These are phyloP conservation scores for Diadophis punctatus DNA, from an alignment of 2,113 vertebrate genomes.

Conservation along the genomic window DNA sequence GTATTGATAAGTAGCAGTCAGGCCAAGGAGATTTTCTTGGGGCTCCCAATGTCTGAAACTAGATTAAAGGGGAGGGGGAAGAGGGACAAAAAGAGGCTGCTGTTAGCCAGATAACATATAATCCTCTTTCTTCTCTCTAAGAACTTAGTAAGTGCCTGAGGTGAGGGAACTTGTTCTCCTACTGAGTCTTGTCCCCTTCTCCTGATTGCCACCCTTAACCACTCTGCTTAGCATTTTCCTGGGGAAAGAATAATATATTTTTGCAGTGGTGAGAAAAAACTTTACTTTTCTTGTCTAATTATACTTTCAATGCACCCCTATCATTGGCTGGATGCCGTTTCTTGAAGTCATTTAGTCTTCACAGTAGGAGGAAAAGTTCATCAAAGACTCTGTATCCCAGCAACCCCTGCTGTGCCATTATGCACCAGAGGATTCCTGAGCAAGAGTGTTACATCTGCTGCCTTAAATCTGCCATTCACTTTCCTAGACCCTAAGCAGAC, in stretches of 20 bases:
- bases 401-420: conserved; percentile 3
- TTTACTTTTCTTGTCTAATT: neutral
- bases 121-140: neutral
- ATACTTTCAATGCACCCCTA: neutral
- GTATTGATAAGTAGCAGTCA: neutral
- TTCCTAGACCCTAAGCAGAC: neutral
- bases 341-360: conserved; percentile 67
- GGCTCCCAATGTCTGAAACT: neutral
- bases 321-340: conserved; percentile 37
- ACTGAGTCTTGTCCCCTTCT: neutral
- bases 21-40: neutral
- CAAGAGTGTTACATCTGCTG: conserved; percentile 1
- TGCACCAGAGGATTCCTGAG: neutral
- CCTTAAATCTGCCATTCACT: neutral
- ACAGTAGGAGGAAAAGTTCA: conserved; percentile 53
- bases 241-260: neutral
- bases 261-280: conserved; percentile 6
- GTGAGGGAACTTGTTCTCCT: neutral
- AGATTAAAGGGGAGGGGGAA: neutral
- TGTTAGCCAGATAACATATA: neutral
- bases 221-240: neutral
- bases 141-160: neutral
- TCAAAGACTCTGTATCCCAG: conserved; percentile 62
- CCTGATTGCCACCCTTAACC: neutral
- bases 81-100: neutral